Conservation (phyloP, 2,888 invertebrate genomes). For the Smittia aterrima region DNA sequence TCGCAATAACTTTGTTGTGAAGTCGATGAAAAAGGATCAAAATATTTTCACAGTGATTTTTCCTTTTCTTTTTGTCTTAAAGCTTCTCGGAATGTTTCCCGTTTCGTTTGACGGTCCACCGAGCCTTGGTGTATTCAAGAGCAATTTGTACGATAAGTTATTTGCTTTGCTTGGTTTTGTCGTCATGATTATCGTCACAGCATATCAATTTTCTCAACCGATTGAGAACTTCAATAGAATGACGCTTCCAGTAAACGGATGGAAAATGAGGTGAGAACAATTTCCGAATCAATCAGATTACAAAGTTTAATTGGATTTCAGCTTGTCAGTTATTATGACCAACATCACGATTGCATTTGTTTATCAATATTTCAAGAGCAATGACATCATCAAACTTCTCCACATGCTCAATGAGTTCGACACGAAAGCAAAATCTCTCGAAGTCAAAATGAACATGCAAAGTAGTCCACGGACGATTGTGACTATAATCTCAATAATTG, state of each 20-base stretch:
- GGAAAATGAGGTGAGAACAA: neutral
- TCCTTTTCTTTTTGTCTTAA: neutral
- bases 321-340: neutral
- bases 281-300: too few relatives aligned
- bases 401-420: neutral
- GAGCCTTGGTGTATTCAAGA: neutral
- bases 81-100: neutral
- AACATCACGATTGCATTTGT: neutral
- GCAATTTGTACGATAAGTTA: neutral
- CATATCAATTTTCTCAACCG: neutral
- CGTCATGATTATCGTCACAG: neutral
- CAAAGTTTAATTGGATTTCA: neutral
- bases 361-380: neutral
- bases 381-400: neutral
- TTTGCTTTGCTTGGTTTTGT: neutral
- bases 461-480: neutral
- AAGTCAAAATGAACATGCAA: neutral
- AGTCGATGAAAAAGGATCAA: neutral
- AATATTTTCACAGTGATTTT: constrained; percentile 1
- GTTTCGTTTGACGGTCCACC: neutral
- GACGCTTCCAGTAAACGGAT: neutral
- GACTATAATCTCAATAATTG: neutral
- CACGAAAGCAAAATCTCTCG: neutral
- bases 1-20: neutral
- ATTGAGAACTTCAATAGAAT: neutral